Conservation (phyloP, 1,140 invertebrate species). For the Scaptodrosophila lebanonensis region DNA sequence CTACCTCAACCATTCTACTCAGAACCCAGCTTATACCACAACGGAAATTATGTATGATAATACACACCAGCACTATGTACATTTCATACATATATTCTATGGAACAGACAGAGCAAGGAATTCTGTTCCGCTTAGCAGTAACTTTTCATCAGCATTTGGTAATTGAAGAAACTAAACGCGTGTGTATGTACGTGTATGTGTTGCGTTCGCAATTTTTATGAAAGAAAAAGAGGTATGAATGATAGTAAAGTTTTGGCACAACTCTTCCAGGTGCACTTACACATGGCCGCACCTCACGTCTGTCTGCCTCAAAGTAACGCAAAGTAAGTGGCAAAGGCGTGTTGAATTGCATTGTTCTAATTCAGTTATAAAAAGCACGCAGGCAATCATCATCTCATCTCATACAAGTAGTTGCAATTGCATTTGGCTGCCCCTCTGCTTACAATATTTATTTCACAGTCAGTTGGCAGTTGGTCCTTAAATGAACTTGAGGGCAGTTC, state of each 20-base stretch:
- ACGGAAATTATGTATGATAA: slow-evolving; percentile 70
- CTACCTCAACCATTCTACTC: not conserved
- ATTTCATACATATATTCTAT: slow-evolving; percentile 30
- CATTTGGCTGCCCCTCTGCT: not conserved
- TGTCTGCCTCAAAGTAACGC: slow-evolving; percentile 24
- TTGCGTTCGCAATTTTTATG: too few species aligned
- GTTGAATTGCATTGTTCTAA: slow-evolving; percentile 40
- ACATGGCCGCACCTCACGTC: slow-evolving; percentile 50
- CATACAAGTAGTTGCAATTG: slow-evolving; percentile 65
- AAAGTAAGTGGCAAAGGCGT: too few species aligned
- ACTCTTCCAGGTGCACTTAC: slow-evolving; percentile 61
- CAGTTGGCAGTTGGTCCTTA: slow-evolving; percentile 16
- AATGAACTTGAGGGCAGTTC: slow-evolving; percentile 29
- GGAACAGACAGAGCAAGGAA: slow-evolving; percentile 29
- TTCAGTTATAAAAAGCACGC: slow-evolving; percentile 60
- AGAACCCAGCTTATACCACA: slow-evolving; percentile 17
- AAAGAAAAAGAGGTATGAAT: slow-evolving; percentile 25
- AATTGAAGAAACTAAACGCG: slow-evolving; percentile 36
- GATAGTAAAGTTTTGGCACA: slow-evolving; percentile 55
- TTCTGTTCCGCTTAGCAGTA: slow-evolving; percentile 27
- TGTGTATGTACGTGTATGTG: not conserved
- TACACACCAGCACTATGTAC: slow-evolving; percentile 38
- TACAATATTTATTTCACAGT: not conserved
- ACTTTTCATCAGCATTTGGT: slow-evolving; percentile 55
- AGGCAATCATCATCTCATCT: slow-evolving; percentile 35